Base-by-base conservation (phyloP, 37 sponge, comb jelly and placozoan species). In the Tethya wilhelma region DNA sequence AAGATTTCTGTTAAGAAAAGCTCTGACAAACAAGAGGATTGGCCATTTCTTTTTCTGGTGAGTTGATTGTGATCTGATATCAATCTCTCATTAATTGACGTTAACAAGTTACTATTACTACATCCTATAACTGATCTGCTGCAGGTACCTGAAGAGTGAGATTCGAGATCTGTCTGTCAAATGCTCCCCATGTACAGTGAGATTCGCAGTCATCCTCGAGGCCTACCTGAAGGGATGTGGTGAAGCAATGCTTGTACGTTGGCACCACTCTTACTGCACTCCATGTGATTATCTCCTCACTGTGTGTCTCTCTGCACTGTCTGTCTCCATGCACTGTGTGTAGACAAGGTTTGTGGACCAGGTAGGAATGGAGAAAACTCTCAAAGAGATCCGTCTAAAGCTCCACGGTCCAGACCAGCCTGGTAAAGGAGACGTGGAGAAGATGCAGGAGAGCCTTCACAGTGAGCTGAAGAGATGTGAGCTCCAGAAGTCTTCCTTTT, bases 41-140 rank as follows among this genome's bases (percentile, higher is more conserved):
- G 96, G 96, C 57, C 89, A 92, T 75, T 69, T 76, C 66, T 92
- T 96, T 75, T 96, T 90, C 82, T 96, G 96, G 96, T 96, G 25
- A 34, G 39, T 67, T 38, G 12, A 9, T 9, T 62, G 11, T 14
- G 40, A 11, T 37, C 69, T 36, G 20, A 67, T 14, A 30, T 30
- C 14, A 36, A 37, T 38, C 38, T 67, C 9, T 67, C 9, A 38
- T 33, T 8, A 36, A 9, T 37, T 67, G 9, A 11, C 9, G 9
- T 36, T 30, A 4, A 11, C 64, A 7, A 60, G 22, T 60, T 8
- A 60, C 12, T 31, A 67, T 38, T 7, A 34, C 23, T 37, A 14
- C 23, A 23, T 63, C 19, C 33, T 67, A 33, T 31, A 25, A 1
- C 20, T 43, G 2, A 26, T 58, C 1, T 33, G 22, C 30, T 67